Evolutionary conservation across 2,888 invertebrate genomes (phyloP), one percentile per base, ranked within the genome.

Genomic region (Scotopteryx bipunctaria): DNA sequence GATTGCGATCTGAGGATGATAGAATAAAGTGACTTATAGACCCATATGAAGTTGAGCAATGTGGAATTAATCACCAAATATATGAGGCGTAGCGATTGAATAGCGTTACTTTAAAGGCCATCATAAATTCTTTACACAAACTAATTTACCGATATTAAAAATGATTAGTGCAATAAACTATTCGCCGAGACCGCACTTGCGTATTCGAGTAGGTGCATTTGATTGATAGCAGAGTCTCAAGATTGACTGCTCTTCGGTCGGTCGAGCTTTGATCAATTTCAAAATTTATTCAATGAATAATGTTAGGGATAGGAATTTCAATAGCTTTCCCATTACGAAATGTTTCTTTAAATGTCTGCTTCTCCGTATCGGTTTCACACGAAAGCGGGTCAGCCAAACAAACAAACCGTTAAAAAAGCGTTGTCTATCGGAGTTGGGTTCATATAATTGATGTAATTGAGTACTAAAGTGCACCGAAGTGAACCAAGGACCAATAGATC

Each of bases 401-500:
- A 46, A 27, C 41, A 42, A 40, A 21, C 51, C 32, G 29, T 50
- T 40, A 29, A 35, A 31, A 14, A 35, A 23, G 40, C 33, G 41
- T 57, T 61, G 43, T 35, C 29, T 55, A 54, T 61, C 50, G 21
- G 33, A 49, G 52, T 45, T 37, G 45, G 42, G 45, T 38, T 47
- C 37, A 5, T 2, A 25, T 57, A 63, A 61, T 63, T 42, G 43
- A 23, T 53, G 48, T 59, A 53, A 48, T 44, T 42, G 55, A 57
- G 46, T 59, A 53, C 47, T 52, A 59, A 51, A 38, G 31, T 46
- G 42, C 51, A 59, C 54, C 47, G 43, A 66, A 66, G 61, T 68
- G 67, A 69, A 66, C 64, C 77, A 76, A 77, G 74, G 72, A 64
- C 72, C 65, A 69, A 63, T 65, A 65, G 76, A 85, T 84, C 71